Percentiles rank a stretch among this genome's conserved stretches.
Conservation (phyloP, 2,888 invertebrate genomes). For the Hypolimnas misippus region DNA sequence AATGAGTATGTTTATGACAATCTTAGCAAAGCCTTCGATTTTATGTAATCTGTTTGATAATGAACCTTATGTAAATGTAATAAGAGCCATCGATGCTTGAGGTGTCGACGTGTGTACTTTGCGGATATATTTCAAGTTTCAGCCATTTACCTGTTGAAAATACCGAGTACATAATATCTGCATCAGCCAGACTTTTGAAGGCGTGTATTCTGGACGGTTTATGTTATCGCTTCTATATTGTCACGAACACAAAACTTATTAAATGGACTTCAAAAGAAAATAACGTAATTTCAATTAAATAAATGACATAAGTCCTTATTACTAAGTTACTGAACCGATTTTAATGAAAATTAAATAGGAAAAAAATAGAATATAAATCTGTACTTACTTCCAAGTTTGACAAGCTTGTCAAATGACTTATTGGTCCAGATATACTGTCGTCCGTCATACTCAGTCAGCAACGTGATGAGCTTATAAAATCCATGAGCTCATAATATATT, state of each 20-base stretch:
- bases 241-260: not conserved
- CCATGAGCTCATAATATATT: too few species aligned
- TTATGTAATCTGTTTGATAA: not conserved
- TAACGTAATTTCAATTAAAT: too few species aligned
- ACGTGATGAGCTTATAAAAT: too few species aligned
- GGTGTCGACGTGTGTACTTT: not conserved
- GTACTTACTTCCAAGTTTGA: too few species aligned
- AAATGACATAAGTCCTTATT: too few species aligned
- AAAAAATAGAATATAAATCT: too few species aligned
- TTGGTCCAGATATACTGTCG: too few species aligned
- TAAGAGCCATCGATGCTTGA: not conserved
- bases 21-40: not conserved
- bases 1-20: not conserved
- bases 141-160: conserved; percentile 10
- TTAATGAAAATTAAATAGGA: too few species aligned
- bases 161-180: conserved; percentile 8
- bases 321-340: too few species aligned
- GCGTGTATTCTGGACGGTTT: not conserved
- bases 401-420: too few species aligned
- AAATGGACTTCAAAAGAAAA: too few species aligned
- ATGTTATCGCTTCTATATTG: not conserved
- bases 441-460: too few species aligned
- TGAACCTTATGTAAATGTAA: not conserved
- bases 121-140: conserved; percentile 5
- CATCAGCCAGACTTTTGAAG: not conserved